Evolutionary conservation across 1,140 invertebrate genomes (phyloP).

Genomic region (Drosophila azteca): DNA sequence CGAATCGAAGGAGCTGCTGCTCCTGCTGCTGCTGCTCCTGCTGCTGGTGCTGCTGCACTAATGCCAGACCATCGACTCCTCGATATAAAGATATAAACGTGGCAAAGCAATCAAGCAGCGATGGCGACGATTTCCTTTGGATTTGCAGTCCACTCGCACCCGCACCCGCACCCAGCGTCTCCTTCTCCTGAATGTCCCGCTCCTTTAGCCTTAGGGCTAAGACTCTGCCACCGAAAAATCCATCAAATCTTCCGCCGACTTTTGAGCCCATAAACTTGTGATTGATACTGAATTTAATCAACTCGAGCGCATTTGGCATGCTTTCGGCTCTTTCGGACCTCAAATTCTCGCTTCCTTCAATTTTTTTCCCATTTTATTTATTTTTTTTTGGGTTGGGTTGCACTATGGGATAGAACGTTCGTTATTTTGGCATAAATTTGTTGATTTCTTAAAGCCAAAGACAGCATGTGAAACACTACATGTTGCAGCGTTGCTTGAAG

Average conservation of each 20-base stretch:
- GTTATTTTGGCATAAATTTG: no score
- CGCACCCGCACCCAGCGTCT: constrained; percentile 7
- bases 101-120: constrained; percentile 73
- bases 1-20: constrained; percentile 60
- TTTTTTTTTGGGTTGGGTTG: not conserved
- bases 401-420: no score
- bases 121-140: constrained; percentile 69
- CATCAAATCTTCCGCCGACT: constrained; percentile 73
- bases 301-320: constrained; percentile 56
- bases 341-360: not conserved
- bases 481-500: no score
- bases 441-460: no score
- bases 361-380: constrained; percentile 18
- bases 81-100: constrained; percentile 76
- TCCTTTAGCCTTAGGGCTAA: constrained; percentile 37
- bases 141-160: constrained; percentile 24
- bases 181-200: not conserved
- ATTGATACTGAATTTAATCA: constrained; percentile 82
- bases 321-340: constrained; percentile 4
- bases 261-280: constrained; percentile 81
- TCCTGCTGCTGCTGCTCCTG: no score
- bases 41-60: constrained; percentile 38
- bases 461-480: no score
- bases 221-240: constrained; percentile 66
- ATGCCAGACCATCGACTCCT: constrained; percentile 41